Conservation (phyloP, 2,797 vertebrate genomes). For the Lagorchestes hirsutus region DNA sequence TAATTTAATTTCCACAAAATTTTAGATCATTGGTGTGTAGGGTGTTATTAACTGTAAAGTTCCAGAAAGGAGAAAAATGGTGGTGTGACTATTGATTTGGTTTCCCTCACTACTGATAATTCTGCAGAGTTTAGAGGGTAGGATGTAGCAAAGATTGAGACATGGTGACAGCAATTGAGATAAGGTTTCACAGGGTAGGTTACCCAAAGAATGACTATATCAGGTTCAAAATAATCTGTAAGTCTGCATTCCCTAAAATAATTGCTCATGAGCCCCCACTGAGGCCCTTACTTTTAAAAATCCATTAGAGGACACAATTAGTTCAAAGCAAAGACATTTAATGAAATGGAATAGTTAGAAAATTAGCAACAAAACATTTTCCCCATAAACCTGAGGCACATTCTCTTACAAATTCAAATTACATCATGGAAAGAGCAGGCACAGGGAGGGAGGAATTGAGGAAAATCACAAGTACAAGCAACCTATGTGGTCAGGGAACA, state of each 20-base stretch:
- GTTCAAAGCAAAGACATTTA: not conserved
- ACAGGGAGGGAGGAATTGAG: not conserved
- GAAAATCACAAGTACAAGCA: not conserved
- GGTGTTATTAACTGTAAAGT: not conserved
- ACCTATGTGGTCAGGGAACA: not conserved
- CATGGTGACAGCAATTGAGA: not conserved
- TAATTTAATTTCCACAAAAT: not conserved
- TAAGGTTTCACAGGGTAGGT: not conserved
- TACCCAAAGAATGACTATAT: not conserved
- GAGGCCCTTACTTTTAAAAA: not conserved
- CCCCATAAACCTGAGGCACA: not conserved
- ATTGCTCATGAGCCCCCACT: not conserved
- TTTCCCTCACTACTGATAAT: not conserved
- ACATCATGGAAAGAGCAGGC: not conserved
- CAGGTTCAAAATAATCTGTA: not conserved
- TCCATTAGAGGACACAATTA: not conserved
- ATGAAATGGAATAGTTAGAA: not conserved
- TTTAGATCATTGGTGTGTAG: not conserved
- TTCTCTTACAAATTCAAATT: not conserved
- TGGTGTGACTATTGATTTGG: not conserved
- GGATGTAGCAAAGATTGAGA: not conserved
- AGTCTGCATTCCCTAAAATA: not conserved
- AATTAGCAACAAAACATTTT: conserved; percentile 6
- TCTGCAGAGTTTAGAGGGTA: not conserved
- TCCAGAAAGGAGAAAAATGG: not conserved